These are phyloP conservation scores for Carpatolechia fugitivella DNA, from an alignment of 2,888 invertebrate species.

Conservation along the genomic window DNA sequence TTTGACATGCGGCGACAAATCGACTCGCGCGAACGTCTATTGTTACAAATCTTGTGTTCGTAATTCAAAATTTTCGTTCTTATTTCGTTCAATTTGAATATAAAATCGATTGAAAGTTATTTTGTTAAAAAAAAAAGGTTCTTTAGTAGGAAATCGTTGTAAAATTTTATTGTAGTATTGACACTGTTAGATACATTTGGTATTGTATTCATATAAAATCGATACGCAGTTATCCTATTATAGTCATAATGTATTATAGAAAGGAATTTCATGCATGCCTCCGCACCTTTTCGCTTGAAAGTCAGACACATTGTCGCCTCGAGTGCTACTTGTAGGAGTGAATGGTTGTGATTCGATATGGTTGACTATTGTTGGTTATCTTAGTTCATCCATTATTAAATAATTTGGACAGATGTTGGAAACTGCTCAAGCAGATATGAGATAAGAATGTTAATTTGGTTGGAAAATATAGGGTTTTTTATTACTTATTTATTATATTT, in stretches of 20 bases:
- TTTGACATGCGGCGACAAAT: constrained; percentile 73
- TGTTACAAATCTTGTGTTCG: constrained; percentile 17
- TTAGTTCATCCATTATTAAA: too few relatives aligned
- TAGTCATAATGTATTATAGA: constrained; percentile 55
- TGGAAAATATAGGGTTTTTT: too few relatives aligned
- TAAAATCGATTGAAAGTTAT: neutral
- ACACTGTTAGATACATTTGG: constrained; percentile 24
- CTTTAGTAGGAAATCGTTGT: neutral
- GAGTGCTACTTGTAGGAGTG: constrained; percentile 58
- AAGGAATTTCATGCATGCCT: constrained; percentile 69
- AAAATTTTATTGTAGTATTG: constrained; percentile 2
- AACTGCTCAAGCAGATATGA: too few relatives aligned
- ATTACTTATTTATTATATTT: too few relatives aligned
- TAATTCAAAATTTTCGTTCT: neutral
- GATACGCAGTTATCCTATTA: constrained; percentile 59
- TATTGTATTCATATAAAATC: constrained; percentile 28
- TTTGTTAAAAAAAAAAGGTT: neutral
- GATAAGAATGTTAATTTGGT: too few relatives aligned
- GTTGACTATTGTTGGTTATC: constrained; percentile 49
- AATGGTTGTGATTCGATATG: constrained; percentile 59
- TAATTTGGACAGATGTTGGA: too few relatives aligned
- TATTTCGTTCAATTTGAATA: neutral
- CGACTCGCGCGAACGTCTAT: constrained; percentile 36
- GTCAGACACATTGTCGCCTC: constrained; percentile 57
- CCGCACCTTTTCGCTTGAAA: constrained; percentile 40